Conservation (phyloP, 2,113 vertebrate species). For the Shinisaurus crocodilurus region DNA sequence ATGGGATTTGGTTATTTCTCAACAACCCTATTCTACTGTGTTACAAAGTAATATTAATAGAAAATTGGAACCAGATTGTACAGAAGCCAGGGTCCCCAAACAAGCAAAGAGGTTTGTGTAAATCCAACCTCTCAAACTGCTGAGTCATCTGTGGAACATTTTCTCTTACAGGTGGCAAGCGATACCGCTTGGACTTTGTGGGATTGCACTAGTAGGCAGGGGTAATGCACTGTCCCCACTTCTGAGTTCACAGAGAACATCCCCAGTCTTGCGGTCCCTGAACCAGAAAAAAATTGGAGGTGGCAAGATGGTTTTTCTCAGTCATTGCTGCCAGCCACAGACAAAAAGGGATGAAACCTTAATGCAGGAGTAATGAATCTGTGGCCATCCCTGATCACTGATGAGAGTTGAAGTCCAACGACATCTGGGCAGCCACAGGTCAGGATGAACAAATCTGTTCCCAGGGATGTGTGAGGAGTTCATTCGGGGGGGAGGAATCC, state of each 20-base stretch:
- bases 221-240: background rate
- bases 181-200: conserved; percentile 17
- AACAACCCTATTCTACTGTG: background rate
- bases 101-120: background rate
- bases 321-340: too few species aligned
- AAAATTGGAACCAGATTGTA: background rate
- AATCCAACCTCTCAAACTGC: background rate
- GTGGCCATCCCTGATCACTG: too few species aligned
- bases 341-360: too few species aligned
- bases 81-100: background rate
- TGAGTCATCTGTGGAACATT: background rate
- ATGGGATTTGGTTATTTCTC: conserved; percentile 33
- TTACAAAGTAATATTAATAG: conserved; percentile 11
- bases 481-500: too few species aligned
- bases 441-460: background rate
- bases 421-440: too few species aligned
- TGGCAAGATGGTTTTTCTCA: background rate
- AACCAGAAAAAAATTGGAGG: background rate
- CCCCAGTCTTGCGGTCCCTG: too few species aligned
- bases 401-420: too few species aligned
- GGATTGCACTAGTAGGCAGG: conserved; percentile 24
- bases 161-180: background rate
- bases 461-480: too few species aligned
- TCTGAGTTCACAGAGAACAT: background rate
- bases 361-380: too few species aligned